A percentile compares a stretch with the other conserved stretches of the same genome.
Evolutionary conservation across 1,140 invertebrate species (phyloP).

Genomic region (Zaprionus inermis): DNA sequence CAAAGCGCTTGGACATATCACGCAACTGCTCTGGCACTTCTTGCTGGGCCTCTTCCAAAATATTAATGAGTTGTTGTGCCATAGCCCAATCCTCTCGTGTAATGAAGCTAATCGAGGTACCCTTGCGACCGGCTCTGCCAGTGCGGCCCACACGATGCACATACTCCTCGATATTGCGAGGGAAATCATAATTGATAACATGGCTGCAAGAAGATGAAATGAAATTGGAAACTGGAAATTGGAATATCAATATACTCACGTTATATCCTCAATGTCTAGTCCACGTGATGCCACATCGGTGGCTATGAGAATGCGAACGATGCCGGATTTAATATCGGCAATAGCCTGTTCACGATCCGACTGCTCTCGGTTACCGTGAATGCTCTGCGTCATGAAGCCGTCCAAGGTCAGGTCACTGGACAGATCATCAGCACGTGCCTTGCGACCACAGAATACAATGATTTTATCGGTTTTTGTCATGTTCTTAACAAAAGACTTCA

Average conservation of each 20-base stretch:
- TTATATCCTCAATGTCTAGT: conserved; percentile 96
- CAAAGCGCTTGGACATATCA: conserved; percentile 89
- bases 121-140: conserved; percentile 93
- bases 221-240: not conserved
- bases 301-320: conserved; percentile 92
- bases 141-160: conserved; percentile 95
- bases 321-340: conserved; percentile 91
- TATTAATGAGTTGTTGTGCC: conserved; percentile 92
- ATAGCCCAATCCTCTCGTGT: conserved; percentile 92
- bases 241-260: conserved; percentile 86
- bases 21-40: conserved; percentile 90
- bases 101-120: conserved; percentile 92
- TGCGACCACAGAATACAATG: conserved; percentile 95
- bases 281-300: conserved; percentile 97
- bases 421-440: conserved; percentile 91
- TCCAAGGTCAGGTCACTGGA: conserved; percentile 90
- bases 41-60: conserved; percentile 91
- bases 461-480: conserved; percentile 91
- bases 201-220: conserved; percentile 42
- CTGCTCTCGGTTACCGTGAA: conserved; percentile 96
- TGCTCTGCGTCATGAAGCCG: conserved; percentile 89
- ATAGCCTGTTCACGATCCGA: conserved; percentile 93
- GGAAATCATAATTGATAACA: conserved; percentile 96
- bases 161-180: conserved; percentile 95
- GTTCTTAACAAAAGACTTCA: conserved; percentile 70